phyloP scores from a whole-genome alignment of 2,888 invertebrate genomes.

The Hyalella azteca region DNA sequence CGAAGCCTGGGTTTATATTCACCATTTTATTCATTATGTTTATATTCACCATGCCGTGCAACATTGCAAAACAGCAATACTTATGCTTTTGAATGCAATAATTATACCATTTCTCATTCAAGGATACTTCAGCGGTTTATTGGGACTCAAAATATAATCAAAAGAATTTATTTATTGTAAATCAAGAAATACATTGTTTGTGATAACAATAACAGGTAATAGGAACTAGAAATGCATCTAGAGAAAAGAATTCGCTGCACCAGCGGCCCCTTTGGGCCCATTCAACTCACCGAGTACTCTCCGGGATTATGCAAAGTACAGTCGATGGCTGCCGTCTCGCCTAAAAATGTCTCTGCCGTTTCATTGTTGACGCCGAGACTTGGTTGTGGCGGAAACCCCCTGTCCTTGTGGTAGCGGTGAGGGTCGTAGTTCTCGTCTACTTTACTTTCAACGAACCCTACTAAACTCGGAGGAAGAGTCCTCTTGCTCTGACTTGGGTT shows the following conservation, averaged over 20 bases:
- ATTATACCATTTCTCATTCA: too few species aligned
- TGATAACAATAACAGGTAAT: too few species aligned
- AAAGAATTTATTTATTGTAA: too few species aligned
- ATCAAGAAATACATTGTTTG: too few species aligned
- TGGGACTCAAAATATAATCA: too few species aligned
- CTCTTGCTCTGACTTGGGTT: background rate
- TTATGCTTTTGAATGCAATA: too few species aligned
- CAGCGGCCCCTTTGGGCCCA: background rate
- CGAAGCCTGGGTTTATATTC: too few species aligned
- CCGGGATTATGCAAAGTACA: constrained; percentile 26
- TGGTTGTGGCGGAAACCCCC: background rate
- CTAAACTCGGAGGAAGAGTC: background rate
- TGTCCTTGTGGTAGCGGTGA: constrained; percentile 7
- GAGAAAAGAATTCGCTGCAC: background rate
- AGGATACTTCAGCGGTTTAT: too few species aligned
- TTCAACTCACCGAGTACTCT: constrained; percentile 36
- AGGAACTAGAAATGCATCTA: too few species aligned
- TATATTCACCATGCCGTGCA: too few species aligned
- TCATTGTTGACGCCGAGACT: background rate
- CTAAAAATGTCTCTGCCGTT: background rate
- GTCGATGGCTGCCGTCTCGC: constrained; percentile 11
- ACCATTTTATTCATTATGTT: too few species aligned
- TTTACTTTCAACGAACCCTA: constrained; percentile 17
- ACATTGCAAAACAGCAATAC: too few species aligned
- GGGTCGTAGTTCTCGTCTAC: background rate